phyloP scores from a whole-genome alignment of 2,113 vertebrate species.

The Phrynocephalus versicolor region DNA sequence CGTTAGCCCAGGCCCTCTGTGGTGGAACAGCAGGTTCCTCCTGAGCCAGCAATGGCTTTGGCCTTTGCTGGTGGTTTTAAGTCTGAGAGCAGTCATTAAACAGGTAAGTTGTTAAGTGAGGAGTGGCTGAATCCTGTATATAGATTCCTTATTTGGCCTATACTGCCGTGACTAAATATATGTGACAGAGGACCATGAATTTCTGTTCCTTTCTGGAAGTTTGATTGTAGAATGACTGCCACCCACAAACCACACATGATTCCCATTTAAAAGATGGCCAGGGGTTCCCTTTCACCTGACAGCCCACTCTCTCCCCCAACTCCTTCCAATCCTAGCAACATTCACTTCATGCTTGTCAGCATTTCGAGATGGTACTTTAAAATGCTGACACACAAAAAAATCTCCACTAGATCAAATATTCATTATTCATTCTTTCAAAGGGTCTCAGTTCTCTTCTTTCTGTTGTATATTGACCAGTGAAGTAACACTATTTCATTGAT shows the following conservation, averaged over 20 bases:
- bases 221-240: neutral
- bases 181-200: neutral
- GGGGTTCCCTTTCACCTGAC: too few species aligned
- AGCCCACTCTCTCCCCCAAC: too few species aligned
- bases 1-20: too few species aligned
- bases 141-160: neutral
- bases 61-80: too few species aligned
- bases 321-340: constrained; percentile 28
- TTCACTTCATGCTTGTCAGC: constrained; percentile 59
- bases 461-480: constrained; percentile 31
- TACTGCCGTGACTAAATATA: neutral
- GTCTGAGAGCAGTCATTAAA: too few species aligned
- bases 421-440: constrained; percentile 49
- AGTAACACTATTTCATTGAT: constrained; percentile 36
- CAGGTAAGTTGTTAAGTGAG: too few species aligned
- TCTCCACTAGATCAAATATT: constrained; percentile 60
- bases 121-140: too few species aligned
- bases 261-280: constrained; percentile 33
- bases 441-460: constrained; percentile 44
- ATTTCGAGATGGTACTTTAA: constrained; percentile 64
- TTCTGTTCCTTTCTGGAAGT: constrained; percentile 9
- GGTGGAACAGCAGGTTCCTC: too few species aligned
- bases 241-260: constrained; percentile 19
- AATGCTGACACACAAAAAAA: constrained; percentile 62
- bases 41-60: too few species aligned